Evolutionary conservation across 1,140 invertebrate genomes (phyloP).

Genomic region (Gerris buenoi): DNA sequence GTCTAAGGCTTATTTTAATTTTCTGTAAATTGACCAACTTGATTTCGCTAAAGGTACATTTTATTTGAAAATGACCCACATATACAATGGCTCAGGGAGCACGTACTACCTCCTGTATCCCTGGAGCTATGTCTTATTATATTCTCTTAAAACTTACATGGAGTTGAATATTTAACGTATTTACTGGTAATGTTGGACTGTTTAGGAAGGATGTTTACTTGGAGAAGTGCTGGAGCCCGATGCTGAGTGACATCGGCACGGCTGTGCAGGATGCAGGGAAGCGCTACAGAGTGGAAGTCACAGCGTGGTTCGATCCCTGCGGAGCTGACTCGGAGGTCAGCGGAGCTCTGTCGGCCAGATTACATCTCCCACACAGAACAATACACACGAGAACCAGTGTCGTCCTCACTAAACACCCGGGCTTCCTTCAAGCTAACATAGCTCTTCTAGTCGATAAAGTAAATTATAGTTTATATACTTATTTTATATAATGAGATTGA

Average conservation of each 20-base stretch:
- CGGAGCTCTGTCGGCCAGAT: neutral
- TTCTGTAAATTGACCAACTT: too few species aligned
- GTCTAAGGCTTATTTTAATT: too few species aligned
- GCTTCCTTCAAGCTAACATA: neutral
- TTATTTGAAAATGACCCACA: too few species aligned
- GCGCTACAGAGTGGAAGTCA: neutral
- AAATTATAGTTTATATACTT: neutral
- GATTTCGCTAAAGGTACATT: too few species aligned
- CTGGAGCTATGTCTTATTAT: too few species aligned
- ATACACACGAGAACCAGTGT: neutral
- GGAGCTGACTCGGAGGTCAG: neutral
- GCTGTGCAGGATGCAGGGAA: constrained; percentile 6
- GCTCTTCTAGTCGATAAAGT: neutral
- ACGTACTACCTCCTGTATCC: too few species aligned
- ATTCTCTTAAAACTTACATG: too few species aligned
- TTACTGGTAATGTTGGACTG: too few species aligned
- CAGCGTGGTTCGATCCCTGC: constrained; percentile 9
- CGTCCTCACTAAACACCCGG: neutral
- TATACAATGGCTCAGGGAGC: too few species aligned
- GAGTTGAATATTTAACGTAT: too few species aligned
- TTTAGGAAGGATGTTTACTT: constrained; percentile 41
- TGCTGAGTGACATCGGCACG: constrained; percentile 35
- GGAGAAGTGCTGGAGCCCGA: constrained; percentile 31
- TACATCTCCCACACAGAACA: neutral
- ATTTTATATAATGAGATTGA: too few species aligned